These are phyloP conservation scores for Hyppa rectilinea DNA, from an alignment of 2,888 invertebrate genomes.

Conservation along the genomic window DNA sequence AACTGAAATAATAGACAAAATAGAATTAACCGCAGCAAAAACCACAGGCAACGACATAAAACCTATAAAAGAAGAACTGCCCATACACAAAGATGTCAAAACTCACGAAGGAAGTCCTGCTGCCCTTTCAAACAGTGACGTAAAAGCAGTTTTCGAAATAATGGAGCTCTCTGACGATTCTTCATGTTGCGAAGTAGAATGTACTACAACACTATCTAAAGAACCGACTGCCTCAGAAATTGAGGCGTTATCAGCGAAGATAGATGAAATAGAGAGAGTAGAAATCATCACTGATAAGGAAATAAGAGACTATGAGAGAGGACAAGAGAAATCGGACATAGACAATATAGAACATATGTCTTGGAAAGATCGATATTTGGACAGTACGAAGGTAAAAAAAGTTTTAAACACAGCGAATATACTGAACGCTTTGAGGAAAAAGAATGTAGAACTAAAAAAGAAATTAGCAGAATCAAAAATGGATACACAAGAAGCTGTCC, in stretches of 20 bases:
- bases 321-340: conserved; percentile 37
- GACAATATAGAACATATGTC: conserved; percentile 77
- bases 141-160: conserved; percentile 79
- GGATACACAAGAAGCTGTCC: conserved; percentile 19
- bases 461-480: conserved; percentile 77
- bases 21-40: conserved; percentile 37
- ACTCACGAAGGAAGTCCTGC: background rate
- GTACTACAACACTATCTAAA: conserved; percentile 81
- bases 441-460: conserved; percentile 87
- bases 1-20: conserved; percentile 21
- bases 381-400: conserved; percentile 91
- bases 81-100: conserved; percentile 50
- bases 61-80: conserved; percentile 14
- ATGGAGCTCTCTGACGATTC: conserved; percentile 85
- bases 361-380: conserved; percentile 91
- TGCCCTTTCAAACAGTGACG: conserved; percentile 33
- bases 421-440: conserved; percentile 91
- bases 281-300: conserved; percentile 77
- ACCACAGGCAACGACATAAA: conserved; percentile 16
- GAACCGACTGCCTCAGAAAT: conserved; percentile 87
- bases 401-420: conserved; percentile 90
- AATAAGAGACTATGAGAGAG: conserved; percentile 71
- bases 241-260: conserved; percentile 86
- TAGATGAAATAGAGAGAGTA: conserved; percentile 84
- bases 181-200: conserved; percentile 82